Percentiles rank a stretch among this genome's conserved stretches.
Evolutionary conservation across 2,113 vertebrate genomes (phyloP).

Genomic region (Odocoileus virginianus): DNA sequence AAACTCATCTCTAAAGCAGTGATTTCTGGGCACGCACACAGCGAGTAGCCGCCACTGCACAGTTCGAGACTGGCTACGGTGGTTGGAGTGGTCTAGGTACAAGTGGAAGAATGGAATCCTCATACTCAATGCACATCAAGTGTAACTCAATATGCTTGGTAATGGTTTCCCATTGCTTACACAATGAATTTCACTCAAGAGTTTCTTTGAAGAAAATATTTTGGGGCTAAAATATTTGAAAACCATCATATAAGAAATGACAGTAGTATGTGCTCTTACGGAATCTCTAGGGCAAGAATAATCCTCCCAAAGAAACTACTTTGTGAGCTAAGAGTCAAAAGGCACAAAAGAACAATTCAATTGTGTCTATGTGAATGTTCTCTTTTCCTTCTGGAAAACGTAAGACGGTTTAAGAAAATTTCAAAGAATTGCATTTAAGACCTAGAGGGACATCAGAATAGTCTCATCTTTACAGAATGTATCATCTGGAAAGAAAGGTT

Average conservation of each 20-base stretch:
- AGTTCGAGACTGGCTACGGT: background rate
- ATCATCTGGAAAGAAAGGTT: background rate
- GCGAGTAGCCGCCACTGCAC: fast-evolving
- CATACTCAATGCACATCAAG: background rate
- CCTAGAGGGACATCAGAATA: background rate
- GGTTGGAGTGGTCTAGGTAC: background rate
- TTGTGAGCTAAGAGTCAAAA: constrained; percentile 5
- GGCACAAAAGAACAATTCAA: background rate
- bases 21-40: background rate
- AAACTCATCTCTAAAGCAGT: background rate
- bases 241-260: background rate
- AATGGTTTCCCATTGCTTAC: background rate
- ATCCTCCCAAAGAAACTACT: background rate
- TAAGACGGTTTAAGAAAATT: background rate
- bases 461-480: background rate
- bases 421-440: background rate
- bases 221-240: background rate
- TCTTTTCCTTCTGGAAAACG: background rate
- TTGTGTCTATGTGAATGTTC: background rate
- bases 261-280: background rate
- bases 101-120: background rate
- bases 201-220: background rate
- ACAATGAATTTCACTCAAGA: background rate
- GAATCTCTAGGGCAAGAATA: background rate
- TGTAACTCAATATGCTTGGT: fast-evolving